A percentile compares a stretch with the other conserved stretches of the same genome.
phyloP scores from a whole-genome alignment of 2,797 vertebrate genomes.

The Stomatorhinus walkeri region DNA sequence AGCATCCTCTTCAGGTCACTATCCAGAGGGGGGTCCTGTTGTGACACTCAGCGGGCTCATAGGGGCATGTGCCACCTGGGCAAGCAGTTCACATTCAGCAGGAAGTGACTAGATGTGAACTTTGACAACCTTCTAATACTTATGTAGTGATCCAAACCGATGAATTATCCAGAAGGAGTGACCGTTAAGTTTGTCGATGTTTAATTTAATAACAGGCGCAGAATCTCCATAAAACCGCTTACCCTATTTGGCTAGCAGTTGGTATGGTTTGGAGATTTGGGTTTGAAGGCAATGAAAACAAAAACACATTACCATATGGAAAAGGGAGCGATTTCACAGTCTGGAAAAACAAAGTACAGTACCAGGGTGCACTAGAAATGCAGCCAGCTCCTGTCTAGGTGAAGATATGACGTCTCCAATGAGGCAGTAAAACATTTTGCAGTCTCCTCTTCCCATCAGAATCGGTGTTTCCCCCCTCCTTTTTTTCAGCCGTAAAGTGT shows the following conservation, averaged over 20 bases:
- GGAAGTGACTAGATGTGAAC: neutral
- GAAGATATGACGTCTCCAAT: neutral
- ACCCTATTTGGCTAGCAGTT: neutral
- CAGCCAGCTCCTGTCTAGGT: neutral
- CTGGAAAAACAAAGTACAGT: neutral
- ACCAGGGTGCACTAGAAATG: neutral
- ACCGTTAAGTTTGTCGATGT: neutral
- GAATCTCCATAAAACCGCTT: neutral
- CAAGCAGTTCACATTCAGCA: neutral
- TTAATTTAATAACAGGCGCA: neutral
- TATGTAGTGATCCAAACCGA: neutral
- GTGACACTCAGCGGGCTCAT: neutral
- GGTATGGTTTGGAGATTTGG: neutral
- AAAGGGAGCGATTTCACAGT: neutral
- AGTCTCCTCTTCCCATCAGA: neutral
- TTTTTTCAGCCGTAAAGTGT: neutral
- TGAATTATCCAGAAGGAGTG: neutral
- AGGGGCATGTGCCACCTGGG: neutral
- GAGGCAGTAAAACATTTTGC: neutral
- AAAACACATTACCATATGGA: neutral
- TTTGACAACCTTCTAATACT: neutral
- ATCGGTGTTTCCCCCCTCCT: neutral
- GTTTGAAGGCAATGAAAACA: neutral
- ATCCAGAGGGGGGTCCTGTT: neutral
- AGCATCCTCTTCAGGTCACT: neutral